Percentiles rank a stretch among this genome's conserved stretches.
Evolutionary conservation across 1,140 invertebrate genomes (phyloP).

Genomic region (Diprion similis): DNA sequence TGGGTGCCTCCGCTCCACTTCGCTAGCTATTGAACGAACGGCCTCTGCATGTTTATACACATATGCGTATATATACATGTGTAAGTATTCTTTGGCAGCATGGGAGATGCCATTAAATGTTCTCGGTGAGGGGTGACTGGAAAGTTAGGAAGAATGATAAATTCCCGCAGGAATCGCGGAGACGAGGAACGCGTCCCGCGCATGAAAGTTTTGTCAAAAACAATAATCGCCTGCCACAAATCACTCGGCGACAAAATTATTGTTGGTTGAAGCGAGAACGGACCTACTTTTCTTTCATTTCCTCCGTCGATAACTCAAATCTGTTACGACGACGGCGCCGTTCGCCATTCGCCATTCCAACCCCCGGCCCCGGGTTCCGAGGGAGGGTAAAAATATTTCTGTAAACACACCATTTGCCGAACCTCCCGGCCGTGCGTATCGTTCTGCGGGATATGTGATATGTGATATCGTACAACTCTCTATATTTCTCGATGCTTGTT

Average conservation of each 20-base stretch:
- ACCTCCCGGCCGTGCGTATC: neutral
- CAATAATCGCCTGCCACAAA: conserved; percentile 2
- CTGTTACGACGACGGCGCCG: neutral
- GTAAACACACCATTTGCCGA: conserved; percentile 2
- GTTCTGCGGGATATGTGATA: conserved; percentile 1
- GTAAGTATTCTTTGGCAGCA: neutral
- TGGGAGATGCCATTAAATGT: conserved; percentile 5
- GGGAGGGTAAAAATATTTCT: neutral
- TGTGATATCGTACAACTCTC: neutral
- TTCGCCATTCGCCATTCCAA: neutral
- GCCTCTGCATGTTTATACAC: too few relatives aligned
- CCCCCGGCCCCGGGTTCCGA: neutral
- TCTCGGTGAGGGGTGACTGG: neutral
- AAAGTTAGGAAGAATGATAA: conserved; percentile 5
- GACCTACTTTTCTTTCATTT: conserved; percentile 7
- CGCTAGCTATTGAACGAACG: too few relatives aligned
- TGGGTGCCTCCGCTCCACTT: too few relatives aligned
- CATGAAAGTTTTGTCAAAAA: conserved; percentile 6
- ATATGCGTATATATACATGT: too few relatives aligned
- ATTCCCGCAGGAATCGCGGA: neutral
- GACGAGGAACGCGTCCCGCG: neutral
- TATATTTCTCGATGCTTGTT: neutral
- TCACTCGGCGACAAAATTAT: conserved; percentile 2
- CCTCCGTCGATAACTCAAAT: conserved; percentile 4
- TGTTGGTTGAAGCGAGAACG: conserved; percentile 7